These are phyloP conservation scores for Eulemur rufifrons DNA, from an alignment of 2,113 vertebrate genomes.

Conservation along the genomic window DNA sequence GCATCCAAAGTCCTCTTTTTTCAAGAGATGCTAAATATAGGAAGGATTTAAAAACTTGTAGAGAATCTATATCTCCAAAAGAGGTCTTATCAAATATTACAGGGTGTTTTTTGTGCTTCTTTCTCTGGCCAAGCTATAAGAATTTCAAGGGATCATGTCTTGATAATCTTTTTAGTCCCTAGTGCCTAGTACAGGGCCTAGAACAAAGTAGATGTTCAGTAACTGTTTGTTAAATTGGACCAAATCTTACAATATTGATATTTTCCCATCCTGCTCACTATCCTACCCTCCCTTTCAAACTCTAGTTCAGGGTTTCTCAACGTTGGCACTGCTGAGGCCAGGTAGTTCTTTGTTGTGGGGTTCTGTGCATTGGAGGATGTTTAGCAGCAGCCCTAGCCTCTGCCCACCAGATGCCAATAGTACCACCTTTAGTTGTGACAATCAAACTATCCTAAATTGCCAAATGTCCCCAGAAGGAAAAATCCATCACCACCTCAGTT, in stretches of 20 bases:
- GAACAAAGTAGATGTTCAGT: not conserved
- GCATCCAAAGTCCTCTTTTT: not conserved
- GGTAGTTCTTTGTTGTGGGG: not conserved
- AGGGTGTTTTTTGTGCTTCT: not conserved
- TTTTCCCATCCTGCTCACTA: not conserved
- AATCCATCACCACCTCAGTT: not conserved
- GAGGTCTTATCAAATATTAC: not conserved
- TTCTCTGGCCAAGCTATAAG: not conserved
- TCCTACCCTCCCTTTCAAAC: not conserved
- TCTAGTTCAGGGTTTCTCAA: not conserved
- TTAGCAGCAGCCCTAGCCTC: not conserved
- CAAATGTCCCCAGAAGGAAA: not conserved
- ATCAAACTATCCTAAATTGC: not conserved
- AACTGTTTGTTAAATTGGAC: not conserved
- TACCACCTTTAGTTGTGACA: not conserved
- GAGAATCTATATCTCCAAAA: not conserved
- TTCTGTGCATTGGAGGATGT: not conserved
- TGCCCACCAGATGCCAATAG: not conserved
- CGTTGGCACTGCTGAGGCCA: not conserved
- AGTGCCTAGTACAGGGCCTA: not conserved
- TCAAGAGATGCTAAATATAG: not conserved
- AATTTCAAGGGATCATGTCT: not conserved
- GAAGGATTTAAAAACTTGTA: not conserved
- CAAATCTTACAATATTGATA: not conserved
- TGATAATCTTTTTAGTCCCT: not conserved